phyloP scores from a whole-genome alignment of 2,113 vertebrate species.

The Setophaga petechia region DNA sequence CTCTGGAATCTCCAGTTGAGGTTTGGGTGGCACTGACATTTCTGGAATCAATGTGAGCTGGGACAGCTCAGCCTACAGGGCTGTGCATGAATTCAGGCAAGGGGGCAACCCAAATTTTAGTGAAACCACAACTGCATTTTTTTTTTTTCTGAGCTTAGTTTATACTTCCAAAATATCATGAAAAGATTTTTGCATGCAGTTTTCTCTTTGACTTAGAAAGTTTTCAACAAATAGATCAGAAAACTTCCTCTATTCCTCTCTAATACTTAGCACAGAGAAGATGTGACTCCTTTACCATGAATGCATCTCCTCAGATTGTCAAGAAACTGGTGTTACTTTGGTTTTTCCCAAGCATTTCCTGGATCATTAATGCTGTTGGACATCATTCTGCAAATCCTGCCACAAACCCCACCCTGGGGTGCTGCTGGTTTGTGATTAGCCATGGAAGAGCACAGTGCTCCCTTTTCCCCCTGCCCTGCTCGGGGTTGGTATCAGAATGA shows the following conservation, averaged over 20 bases:
- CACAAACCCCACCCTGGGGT: background rate
- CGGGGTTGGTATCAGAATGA: accelerated
- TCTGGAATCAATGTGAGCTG: background rate
- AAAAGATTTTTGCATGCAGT: background rate
- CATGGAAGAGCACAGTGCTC: accelerated
- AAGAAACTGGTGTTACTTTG: too few species aligned
- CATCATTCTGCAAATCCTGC: background rate
- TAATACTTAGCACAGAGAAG: accelerated
- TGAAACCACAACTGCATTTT: background rate
- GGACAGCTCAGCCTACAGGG: background rate
- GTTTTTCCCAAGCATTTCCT: background rate
- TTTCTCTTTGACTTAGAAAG: accelerated
- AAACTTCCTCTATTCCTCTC: background rate
- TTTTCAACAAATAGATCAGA: background rate
- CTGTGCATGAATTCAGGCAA: accelerated
- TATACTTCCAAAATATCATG: background rate
- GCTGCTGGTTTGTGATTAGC: background rate
- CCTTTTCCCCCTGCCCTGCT: background rate
- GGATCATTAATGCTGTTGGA: background rate
- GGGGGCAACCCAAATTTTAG: background rate
- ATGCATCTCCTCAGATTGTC: background rate
- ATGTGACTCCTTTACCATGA: background rate
- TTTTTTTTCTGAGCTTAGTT: background rate
- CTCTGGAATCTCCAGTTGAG: background rate
- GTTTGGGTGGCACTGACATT: background rate